Base-by-base conservation (phyloP, 2,888 invertebrate genomes). In the Orthonevra nobilis region DNA sequence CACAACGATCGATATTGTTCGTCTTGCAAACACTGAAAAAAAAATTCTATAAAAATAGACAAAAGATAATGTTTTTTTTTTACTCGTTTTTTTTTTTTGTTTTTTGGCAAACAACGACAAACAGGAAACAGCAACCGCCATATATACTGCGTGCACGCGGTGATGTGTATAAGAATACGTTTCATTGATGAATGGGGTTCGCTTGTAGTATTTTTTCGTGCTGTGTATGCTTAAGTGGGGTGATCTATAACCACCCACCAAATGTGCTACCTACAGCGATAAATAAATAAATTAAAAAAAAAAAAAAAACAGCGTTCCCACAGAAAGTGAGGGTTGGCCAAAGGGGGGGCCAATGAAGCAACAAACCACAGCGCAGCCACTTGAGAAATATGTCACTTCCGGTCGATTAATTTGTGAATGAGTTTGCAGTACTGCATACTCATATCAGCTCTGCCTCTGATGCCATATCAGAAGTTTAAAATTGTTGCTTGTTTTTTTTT, bases 341-440 rank as follows among this genome's bases (percentile, higher is more conserved):
- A 56, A 75, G 70, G 19, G 63, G 46, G 63, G 40, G 42, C 12
- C 40, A 56, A 60, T 42, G 40, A 69, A 44, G 54, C 52, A 54
- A 63, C 48, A 58, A 23, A n/a, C n/a, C 28, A 58, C 20, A 54
- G 32, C 58, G 54, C 61, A 66, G 63, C 60, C 68, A 77, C 81
- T 81, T 81, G 79, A 73, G 81, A 81, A 79, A 81, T 75, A 81
- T 81, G 81, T 75, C 81, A 81, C 75, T 81, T 81, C 81, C 81
- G 81, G 81, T 81, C 81, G 81, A 81, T 81, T 81, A 82, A 75
- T 82, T 70, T 77, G 66, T 79, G 58, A 69, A 77, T 77, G 82
- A 81, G n/a, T n/a, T n/a, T n/a, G n/a, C n/a, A n/a, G n/a, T n/a
- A n/a, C n/a, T n/a, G n/a, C n/a, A n/a, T n/a, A n/a, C n/a, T n/a